Conservation (phyloP, 2,797 vertebrate species). For the Liasis olivaceus region DNA sequence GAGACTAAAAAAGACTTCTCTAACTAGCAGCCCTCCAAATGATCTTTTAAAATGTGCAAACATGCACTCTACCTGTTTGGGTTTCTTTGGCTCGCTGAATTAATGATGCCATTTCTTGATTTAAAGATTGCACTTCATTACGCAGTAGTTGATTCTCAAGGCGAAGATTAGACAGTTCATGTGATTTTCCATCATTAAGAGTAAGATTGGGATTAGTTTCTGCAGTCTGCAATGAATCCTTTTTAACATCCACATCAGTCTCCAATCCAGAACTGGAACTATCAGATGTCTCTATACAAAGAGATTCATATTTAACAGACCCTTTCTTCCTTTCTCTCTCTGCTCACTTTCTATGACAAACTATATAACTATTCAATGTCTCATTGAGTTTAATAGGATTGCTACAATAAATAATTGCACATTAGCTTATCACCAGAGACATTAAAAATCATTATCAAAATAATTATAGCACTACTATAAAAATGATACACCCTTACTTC, state of each 20-base stretch:
- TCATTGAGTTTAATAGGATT: neutral
- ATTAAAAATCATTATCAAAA: neutral
- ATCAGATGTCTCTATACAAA: constrained; percentile 76
- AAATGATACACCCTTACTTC: neutral
- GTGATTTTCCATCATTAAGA: constrained; percentile 73
- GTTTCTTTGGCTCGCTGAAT: constrained; percentile 93
- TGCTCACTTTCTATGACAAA: neutral
- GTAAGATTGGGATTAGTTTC: constrained; percentile 62
- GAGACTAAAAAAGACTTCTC: neutral
- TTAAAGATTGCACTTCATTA: constrained; percentile 93
- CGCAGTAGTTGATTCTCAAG: constrained; percentile 95
- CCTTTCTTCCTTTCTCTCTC: neutral
- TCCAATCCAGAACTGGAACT: constrained; percentile 81
- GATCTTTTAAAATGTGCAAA: neutral
- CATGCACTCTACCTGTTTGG: constrained; percentile 83
- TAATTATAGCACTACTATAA: neutral
- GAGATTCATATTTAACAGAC: constrained; percentile 22
- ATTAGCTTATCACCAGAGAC: neutral
- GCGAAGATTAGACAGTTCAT: constrained; percentile 91
- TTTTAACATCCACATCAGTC: constrained; percentile 68
- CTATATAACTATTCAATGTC: neutral
- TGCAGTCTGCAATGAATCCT: constrained; percentile 54
- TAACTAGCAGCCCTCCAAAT: neutral
- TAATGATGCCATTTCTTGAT: constrained; percentile 96
- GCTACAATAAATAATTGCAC: neutral